Percentiles rank a stretch among this genome's conserved stretches.
phyloP scores from a whole-genome alignment of 92 coral and sea anemone species.

The Heliopora coerulea region DNA sequence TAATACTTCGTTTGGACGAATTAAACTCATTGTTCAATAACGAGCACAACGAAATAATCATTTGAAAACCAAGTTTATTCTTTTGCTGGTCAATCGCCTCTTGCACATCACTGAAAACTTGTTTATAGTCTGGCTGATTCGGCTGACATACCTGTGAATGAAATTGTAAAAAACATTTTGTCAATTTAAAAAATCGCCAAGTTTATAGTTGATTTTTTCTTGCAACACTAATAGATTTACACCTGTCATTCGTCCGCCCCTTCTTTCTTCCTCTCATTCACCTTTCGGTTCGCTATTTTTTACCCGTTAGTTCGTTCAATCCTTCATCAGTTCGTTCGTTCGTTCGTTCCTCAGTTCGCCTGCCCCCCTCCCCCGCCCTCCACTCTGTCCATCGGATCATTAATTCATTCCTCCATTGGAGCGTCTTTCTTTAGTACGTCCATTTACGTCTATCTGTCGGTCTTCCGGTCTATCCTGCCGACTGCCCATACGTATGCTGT shows the following conservation, averaged over 20 bases:
- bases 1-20: not conserved
- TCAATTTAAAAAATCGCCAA: not conserved
- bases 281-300: too few species aligned
- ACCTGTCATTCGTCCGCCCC: too few species aligned
- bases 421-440: too few species aligned
- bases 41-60: constrained; percentile 21
- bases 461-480: not conserved
- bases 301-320: too few species aligned
- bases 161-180: too few species aligned
- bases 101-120: constrained; percentile 1
- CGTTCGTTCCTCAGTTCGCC: too few species aligned
- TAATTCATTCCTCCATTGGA: too few species aligned
- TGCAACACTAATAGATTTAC: too few species aligned
- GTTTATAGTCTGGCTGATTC: not conserved
- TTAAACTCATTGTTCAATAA: constrained; percentile 11
- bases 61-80: not conserved
- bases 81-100: not conserved
- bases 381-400: not conserved
- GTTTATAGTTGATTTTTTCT: too few species aligned
- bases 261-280: too few species aligned
- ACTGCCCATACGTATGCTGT: not conserved
- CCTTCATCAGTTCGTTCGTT: too few species aligned
- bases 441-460: not conserved
- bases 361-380: constrained; percentile 65
- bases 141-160: constrained; percentile 5